Conservation (phyloP, 1,140 invertebrate species). For the Schmidtea mediterranea region DNA sequence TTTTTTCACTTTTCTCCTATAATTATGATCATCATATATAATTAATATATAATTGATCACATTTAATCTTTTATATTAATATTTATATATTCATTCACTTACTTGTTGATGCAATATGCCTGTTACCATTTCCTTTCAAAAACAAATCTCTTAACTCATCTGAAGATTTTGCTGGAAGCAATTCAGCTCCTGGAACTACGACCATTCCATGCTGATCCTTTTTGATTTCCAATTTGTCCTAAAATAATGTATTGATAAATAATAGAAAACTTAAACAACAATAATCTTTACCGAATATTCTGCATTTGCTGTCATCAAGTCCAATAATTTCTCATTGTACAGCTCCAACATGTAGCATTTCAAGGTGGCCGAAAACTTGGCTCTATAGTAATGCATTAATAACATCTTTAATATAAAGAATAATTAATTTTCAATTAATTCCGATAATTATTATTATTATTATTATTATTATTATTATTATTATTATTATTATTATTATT, state of each 20-base stretch:
- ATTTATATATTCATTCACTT: slow-evolving; percentile 8
- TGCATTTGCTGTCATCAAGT: slow-evolving; percentile 16
- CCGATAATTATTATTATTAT: too few relatives aligned
- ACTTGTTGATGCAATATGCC: slow-evolving; percentile 27
- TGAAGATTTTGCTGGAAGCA: slow-evolving; percentile 21
- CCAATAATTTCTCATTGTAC: slow-evolving; percentile 22
- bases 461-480: too few relatives aligned
- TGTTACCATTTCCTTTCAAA: slow-evolving; percentile 24
- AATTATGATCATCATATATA: too few relatives aligned
- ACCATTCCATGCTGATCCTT: slow-evolving; percentile 30
- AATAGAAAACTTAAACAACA: too few relatives aligned
- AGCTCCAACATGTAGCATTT: slow-evolving; percentile 21
- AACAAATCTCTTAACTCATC: slow-evolving; percentile 24
- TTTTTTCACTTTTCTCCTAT: too few relatives aligned
- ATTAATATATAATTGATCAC: too few relatives aligned
- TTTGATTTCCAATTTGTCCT: slow-evolving; percentile 30
- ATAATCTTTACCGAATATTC: slow-evolving; percentile 3
- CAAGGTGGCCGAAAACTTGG: slow-evolving; percentile 15
- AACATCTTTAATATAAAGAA: too few relatives aligned
- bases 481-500: too few relatives aligned
- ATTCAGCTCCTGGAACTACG: slow-evolving; percentile 25
- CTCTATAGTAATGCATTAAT: too few relatives aligned
- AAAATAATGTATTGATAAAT: not conserved
- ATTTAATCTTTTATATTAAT: not conserved
- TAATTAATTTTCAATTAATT: too few relatives aligned